phyloP scores from a whole-genome alignment of 2,113 vertebrate genomes.

The Corythoichthys haematopterus region DNA sequence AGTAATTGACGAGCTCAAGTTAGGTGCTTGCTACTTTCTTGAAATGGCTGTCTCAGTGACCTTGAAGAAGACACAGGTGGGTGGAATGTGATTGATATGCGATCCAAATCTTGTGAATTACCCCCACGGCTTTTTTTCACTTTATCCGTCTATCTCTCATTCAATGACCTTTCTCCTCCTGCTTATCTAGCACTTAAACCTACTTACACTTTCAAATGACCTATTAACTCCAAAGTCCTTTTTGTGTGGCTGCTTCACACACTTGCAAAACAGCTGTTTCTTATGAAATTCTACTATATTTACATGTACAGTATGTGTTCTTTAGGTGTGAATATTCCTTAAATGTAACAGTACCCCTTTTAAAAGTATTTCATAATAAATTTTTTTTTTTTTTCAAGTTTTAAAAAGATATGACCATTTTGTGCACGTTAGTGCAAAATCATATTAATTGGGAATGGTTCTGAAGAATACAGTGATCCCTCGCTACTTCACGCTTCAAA shows the following conservation, averaged over 20 bases:
- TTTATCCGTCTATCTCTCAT: constrained; percentile 33
- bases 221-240: background rate
- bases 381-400: too few species aligned
- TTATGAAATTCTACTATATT: background rate
- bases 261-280: constrained; percentile 1
- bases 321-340: background rate
- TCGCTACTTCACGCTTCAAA: too few species aligned
- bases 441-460: background rate
- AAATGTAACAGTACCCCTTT: too few species aligned
- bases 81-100: constrained; percentile 54
- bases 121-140: constrained; percentile 26
- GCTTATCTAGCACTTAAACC: constrained; percentile 12
- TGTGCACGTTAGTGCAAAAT: background rate
- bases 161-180: constrained; percentile 25
- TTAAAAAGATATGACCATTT: too few species aligned
- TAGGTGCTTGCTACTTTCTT: constrained; percentile 15
- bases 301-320: background rate
- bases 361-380: too few species aligned
- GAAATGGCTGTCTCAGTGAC: constrained; percentile 34
- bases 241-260: background rate
- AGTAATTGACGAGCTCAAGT: constrained; percentile 47
- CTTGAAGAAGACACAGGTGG: constrained; percentile 55
- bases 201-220: constrained; percentile 2
- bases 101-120: constrained; percentile 43
- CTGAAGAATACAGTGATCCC: background rate